Evolutionary conservation across 2,888 invertebrate species (phyloP).

Genomic region (Ophion obscuratus): DNA sequence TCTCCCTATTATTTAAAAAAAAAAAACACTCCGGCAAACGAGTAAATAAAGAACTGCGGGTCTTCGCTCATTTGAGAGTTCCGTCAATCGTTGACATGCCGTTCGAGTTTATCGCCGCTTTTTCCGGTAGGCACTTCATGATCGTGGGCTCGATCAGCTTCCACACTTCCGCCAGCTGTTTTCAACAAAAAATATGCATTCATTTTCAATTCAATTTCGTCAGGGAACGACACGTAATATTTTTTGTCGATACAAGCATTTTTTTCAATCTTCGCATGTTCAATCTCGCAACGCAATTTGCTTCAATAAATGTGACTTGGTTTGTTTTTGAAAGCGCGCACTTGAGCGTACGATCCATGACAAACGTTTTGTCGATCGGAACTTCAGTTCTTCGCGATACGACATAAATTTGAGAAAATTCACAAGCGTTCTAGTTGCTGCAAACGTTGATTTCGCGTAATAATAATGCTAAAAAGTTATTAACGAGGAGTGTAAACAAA

Average conservation of each 20-base stretch:
- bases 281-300: no score
- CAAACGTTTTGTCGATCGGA: no score
- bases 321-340: no score
- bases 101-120: constrained; percentile 71
- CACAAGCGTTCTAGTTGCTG: neutral
- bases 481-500: no score
- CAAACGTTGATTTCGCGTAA: neutral
- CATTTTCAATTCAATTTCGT: no score
- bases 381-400: no score
- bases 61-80: constrained; percentile 50
- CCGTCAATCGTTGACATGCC: constrained; percentile 65
- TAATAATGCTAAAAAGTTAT: no score
- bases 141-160: constrained; percentile 85
- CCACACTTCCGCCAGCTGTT: constrained; percentile 86
- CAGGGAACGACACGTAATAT: no score
- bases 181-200: constrained; percentile 58
- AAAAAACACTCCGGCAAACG: constrained; percentile 8
- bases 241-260: no score
- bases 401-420: neutral
- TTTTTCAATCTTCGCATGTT: no score
- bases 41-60: neutral
- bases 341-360: no score
- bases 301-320: no score
- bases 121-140: constrained; percentile 85
- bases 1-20: neutral